Conservation (phyloP, 2,797 vertebrate species). For the Phataginus tricuspis region DNA sequence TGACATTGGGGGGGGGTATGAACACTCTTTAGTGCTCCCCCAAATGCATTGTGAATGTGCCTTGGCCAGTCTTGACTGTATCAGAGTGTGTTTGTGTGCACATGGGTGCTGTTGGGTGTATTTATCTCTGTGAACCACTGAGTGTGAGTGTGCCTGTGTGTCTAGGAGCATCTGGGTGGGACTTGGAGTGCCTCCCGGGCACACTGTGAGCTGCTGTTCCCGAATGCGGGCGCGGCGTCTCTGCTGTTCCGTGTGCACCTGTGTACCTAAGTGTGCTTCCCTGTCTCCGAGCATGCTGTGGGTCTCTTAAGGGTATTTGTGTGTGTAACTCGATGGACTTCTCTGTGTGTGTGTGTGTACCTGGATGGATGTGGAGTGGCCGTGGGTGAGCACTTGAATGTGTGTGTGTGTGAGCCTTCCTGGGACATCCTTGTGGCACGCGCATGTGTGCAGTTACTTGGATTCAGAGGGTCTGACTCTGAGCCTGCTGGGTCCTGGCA, state of each 20-base stretch:
- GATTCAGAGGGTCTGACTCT: not conserved
- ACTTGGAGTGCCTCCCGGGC: not conserved
- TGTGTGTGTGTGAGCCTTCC: too few species aligned
- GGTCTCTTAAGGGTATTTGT: not conserved
- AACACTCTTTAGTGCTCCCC: not conserved
- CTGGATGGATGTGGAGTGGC: not conserved
- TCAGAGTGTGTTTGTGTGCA: not conserved
- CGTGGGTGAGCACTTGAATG: not conserved
- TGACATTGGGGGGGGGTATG: not conserved
- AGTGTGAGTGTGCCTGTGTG: not conserved
- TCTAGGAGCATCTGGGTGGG: not conserved
- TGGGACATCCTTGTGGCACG: fast-evolving
- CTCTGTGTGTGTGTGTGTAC: not conserved
- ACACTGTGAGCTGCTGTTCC: too few species aligned
- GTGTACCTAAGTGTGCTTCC: not conserved
- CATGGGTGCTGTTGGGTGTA: too few species aligned
- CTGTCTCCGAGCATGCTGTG: not conserved
- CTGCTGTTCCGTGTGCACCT: not conserved
- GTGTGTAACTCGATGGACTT: not conserved
- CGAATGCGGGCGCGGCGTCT: fast-evolving
- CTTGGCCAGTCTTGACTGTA: not conserved
- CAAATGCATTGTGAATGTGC: not conserved
- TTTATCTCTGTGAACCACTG: not conserved
- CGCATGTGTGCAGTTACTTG: fast-evolving
- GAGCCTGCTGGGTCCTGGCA: not conserved